Percentiles rank a stretch among this genome's conserved stretches.
phyloP scores from a whole-genome alignment of 2,888 invertebrate genomes.

The Mythimna loreyi region DNA sequence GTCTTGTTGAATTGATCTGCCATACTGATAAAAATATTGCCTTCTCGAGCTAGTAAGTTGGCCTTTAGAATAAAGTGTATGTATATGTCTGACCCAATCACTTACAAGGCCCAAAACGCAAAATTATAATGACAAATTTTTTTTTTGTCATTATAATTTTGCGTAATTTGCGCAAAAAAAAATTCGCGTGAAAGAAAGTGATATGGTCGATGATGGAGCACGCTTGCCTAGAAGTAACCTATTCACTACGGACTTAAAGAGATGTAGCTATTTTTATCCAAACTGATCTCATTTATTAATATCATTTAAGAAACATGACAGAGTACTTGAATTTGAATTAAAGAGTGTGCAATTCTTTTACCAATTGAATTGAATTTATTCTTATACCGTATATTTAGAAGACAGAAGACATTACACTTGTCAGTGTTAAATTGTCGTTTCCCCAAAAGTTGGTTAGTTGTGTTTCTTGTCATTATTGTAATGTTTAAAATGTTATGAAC shows the following conservation, averaged over 20 bases:
- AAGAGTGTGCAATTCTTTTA: not conserved
- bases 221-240: too few relatives aligned
- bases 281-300: not conserved
- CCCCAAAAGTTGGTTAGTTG: not conserved
- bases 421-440: not conserved
- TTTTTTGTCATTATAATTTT: too few relatives aligned
- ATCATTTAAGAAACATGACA: not conserved
- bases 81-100: too few relatives aligned
- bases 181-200: too few relatives aligned
- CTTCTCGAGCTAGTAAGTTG: not conserved
- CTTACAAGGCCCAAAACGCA: not conserved
- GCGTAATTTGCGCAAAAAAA: too few relatives aligned
- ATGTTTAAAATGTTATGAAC: too few relatives aligned
- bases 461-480: not conserved
- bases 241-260: too few relatives aligned
- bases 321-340: not conserved
- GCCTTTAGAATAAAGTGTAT: not conserved
- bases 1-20: conserved; percentile 53
- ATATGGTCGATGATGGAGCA: too few relatives aligned
- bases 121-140: too few relatives aligned
- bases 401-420: not conserved
- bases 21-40: conserved; percentile 48
- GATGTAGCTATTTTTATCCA: not conserved
- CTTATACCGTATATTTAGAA: not conserved
- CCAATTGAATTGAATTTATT: not conserved